Percentiles rank a stretch among this genome's conserved stretches.
Evolutionary conservation across 1,140 invertebrate genomes (phyloP).

Genomic region (Helicoverpa zea): DNA sequence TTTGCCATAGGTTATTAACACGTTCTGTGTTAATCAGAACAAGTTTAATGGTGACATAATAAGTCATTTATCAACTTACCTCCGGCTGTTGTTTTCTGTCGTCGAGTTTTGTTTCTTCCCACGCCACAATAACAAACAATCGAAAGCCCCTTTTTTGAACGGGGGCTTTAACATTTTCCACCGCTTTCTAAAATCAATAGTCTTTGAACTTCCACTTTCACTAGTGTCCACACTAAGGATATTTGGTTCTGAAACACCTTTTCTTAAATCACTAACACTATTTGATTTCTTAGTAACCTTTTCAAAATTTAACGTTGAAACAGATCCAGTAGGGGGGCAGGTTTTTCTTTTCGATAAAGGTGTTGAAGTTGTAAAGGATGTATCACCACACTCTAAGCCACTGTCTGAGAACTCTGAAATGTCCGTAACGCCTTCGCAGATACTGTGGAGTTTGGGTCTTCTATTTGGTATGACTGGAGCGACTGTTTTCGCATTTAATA

Average conservation of each 20-base stretch:
- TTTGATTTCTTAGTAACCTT: conserved; percentile 70
- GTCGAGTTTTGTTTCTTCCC: conserved; percentile 67
- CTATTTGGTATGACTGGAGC: conserved; percentile 47
- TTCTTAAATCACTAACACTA: conserved; percentile 73
- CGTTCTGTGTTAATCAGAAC: no score
- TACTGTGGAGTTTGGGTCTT: conserved; percentile 71
- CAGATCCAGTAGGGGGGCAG: conserved; percentile 68
- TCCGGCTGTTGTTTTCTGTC: conserved; percentile 25
- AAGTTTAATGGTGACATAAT: neutral
- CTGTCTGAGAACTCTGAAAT: conserved; percentile 72
- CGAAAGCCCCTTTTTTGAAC: conserved; percentile 79
- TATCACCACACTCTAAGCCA: conserved; percentile 68
- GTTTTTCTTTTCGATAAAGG: conserved; percentile 78
- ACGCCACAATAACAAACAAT: conserved; percentile 77
- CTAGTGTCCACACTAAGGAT: conserved; percentile 65
- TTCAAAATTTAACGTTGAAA: conserved; percentile 72
- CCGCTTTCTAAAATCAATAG: conserved; percentile 69
- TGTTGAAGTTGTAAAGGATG: conserved; percentile 76
- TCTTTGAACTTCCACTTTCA: conserved; percentile 65
- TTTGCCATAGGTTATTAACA: no score
- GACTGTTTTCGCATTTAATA: conserved; percentile 73
- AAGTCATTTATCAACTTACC: conserved; percentile 40
- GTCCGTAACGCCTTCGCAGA: conserved; percentile 68
- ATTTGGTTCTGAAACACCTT: conserved; percentile 79
- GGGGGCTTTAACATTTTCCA: conserved; percentile 77